These are phyloP conservation scores for Macheiramphus alcinus DNA, from an alignment of 2,113 vertebrate genomes.

Conservation along the genomic window DNA sequence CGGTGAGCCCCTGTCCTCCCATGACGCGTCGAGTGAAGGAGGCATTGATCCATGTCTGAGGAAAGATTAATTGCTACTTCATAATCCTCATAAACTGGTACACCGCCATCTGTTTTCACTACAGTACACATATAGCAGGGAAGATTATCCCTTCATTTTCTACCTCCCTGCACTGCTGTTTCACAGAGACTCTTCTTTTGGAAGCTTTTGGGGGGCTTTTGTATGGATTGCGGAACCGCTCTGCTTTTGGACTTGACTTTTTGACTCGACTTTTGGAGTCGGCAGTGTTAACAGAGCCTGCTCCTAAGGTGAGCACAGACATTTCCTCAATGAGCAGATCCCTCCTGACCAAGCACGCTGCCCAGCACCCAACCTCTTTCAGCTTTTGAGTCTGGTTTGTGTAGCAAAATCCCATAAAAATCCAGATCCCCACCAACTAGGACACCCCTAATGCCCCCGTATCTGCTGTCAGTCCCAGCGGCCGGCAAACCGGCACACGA, in stretches of 20 bases:
- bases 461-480: neutral
- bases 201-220: neutral
- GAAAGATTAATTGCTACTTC: constrained; percentile 43
- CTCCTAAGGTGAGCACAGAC: neutral
- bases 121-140: neutral
- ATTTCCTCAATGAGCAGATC: neutral
- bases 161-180: neutral
- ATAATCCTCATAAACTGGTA: constrained; percentile 24
- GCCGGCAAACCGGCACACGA: neutral
- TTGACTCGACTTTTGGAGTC: neutral
- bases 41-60: neutral
- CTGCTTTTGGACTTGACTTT: neutral
- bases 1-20: neutral
- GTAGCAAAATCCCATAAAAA: neutral
- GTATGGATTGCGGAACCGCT: neutral
- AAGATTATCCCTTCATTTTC: neutral
- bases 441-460: fast-evolving
- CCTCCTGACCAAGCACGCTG: neutral
- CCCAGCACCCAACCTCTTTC: fast-evolving
- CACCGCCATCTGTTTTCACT: constrained; percentile 16
- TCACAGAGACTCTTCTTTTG: neutral
- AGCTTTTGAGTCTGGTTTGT: neutral
- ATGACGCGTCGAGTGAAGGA: neutral
- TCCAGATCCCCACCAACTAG: neutral
- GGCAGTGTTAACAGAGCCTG: neutral